Percentiles rank a stretch among this genome's conserved stretches.
These are phyloP conservation scores for Coremacera marginata DNA, from an alignment of 2,888 invertebrate genomes.

Conservation along the genomic window DNA sequence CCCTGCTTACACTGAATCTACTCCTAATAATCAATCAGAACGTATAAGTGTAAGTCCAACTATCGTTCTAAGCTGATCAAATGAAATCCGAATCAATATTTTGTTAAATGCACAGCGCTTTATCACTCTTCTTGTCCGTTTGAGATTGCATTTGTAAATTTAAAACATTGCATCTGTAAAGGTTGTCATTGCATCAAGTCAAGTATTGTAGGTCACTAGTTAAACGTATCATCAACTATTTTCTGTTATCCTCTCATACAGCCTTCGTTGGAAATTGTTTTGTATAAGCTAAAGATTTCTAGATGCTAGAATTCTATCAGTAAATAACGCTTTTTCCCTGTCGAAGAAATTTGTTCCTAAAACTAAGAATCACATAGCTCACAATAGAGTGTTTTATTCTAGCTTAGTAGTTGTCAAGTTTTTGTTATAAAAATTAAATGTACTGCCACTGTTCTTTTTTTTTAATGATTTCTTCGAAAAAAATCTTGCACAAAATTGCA, in stretches of 20 bases:
- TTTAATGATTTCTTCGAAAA: not conserved
- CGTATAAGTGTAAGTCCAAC: conserved; percentile 60
- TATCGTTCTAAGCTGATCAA: not conserved
- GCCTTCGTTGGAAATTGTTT: not conserved
- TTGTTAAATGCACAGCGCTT: conserved; percentile 26
- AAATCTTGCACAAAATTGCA: not conserved
- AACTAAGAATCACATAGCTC: too few species aligned
- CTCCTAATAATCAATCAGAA: conserved; percentile 48
- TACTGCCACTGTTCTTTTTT: too few species aligned
- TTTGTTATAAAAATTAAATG: too few species aligned
- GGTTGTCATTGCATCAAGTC: too few species aligned
- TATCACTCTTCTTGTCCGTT: not conserved
- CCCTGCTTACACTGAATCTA: conserved; percentile 59
- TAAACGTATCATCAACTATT: not conserved
- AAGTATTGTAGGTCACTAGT: not conserved
- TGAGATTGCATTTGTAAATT: not conserved
- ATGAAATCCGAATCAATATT: not conserved
- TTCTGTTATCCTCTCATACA: not conserved
- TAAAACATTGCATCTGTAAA: not conserved
- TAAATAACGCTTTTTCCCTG: too few species aligned
- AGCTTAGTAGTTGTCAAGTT: too few species aligned
- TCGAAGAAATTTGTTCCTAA: too few species aligned
- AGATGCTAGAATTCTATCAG: too few species aligned
- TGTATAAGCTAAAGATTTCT: too few species aligned
- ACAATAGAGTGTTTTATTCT: too few species aligned